Evolutionary conservation across 1,140 invertebrate genomes (phyloP).

Genomic region (Conopomorpha cramerella): DNA sequence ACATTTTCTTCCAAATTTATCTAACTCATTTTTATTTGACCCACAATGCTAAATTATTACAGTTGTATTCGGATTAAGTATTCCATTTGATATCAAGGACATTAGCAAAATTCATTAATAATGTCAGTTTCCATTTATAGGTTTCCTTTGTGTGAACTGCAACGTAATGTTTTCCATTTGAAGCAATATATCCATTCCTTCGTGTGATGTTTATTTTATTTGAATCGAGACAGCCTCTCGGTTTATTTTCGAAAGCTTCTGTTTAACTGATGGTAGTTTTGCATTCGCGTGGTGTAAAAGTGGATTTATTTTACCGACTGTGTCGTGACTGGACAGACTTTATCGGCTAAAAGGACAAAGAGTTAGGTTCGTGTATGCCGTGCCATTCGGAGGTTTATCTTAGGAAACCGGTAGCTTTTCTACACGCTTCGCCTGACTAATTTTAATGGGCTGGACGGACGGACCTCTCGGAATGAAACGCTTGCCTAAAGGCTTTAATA

Average conservation of each 20-base stretch:
- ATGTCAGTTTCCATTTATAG: no score
- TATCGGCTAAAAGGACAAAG: constrained; percentile 18
- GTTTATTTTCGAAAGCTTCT: constrained; percentile 30
- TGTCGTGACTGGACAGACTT: constrained; percentile 37
- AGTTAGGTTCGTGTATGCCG: constrained; percentile 12
- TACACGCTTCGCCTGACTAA: constrained; percentile 14
- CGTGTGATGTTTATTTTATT: no score
- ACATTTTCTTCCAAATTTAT: no score
- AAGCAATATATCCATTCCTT: no score
- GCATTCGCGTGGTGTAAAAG: constrained; percentile 20
- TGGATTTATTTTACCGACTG: constrained; percentile 27
- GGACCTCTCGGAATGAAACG: constrained; percentile 13
- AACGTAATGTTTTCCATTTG: no score
- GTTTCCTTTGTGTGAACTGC: no score
- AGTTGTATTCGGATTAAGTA: no score
- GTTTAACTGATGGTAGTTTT: constrained; percentile 28
- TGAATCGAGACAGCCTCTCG: no score
- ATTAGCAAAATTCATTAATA: no score
- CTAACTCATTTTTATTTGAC: no score
- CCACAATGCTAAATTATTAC: no score
- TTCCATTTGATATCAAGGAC: no score
- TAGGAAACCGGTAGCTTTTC: constrained; percentile 18
- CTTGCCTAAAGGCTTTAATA: constrained; percentile 17
- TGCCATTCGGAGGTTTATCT: constrained; percentile 16
- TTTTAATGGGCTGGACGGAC: constrained; percentile 19